These are phyloP conservation scores for Anoplolepis gracilipes DNA, from an alignment of 1,140 invertebrate species.

Conservation along the genomic window DNA sequence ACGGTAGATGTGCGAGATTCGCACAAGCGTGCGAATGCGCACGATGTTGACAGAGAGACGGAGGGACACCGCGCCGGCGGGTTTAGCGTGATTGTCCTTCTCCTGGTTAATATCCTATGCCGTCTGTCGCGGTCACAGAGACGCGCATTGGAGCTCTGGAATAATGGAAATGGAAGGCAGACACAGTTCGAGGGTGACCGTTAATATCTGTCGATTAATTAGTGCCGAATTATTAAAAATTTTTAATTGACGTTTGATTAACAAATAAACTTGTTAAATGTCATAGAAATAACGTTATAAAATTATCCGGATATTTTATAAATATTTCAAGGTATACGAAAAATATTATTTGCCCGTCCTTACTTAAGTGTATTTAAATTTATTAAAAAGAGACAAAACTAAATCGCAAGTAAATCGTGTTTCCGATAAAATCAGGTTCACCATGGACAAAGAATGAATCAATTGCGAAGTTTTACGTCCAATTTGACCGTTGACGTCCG, in stretches of 20 bases:
- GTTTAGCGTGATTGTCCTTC: background rate
- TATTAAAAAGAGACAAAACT: background rate
- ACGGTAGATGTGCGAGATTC: background rate
- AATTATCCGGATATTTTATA: background rate
- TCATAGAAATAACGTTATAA: background rate
- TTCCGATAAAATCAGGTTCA: slow-evolving; percentile 49
- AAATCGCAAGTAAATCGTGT: slow-evolving; percentile 15
- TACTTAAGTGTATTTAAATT: background rate
- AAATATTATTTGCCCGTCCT: background rate
- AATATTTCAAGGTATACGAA: background rate
- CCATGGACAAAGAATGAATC: slow-evolving; percentile 53
- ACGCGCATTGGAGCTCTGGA: background rate
- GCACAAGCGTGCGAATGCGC: background rate
- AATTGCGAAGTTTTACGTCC: slow-evolving; percentile 53
- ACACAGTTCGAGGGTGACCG: background rate
- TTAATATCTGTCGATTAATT: background rate
- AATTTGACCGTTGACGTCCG: slow-evolving; percentile 56
- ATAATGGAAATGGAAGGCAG: background rate
- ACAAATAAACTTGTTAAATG: background rate
- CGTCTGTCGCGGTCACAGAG: slow-evolving; percentile 20
- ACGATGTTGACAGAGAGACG: slow-evolving; percentile 30
- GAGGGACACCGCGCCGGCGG: background rate
- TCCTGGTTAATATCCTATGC: slow-evolving; percentile 12
- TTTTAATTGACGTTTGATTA: background rate
- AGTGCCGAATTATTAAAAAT: background rate